These are phyloP conservation scores for Agrilus planipennis DNA, from an alignment of 1,140 invertebrate genomes.

Conservation along the genomic window DNA sequence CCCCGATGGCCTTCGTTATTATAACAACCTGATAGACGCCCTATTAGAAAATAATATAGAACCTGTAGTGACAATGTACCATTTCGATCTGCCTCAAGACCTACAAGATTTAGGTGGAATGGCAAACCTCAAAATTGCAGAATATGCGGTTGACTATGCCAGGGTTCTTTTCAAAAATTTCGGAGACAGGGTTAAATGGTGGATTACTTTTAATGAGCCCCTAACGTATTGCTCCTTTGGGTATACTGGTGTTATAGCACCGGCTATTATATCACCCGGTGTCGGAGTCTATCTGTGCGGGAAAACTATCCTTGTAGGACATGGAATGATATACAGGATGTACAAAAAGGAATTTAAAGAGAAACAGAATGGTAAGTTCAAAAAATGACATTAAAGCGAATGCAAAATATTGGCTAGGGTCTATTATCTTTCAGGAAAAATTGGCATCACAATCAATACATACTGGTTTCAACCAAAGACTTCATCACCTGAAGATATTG, in stretches of 20 bases:
- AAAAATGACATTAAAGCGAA: too few relatives aligned
- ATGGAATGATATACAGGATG: too few relatives aligned
- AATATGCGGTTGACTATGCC: conserved; percentile 28
- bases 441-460: background rate
- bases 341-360: too few relatives aligned
- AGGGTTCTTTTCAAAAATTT: conserved; percentile 12
- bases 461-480: background rate
- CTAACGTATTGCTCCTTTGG: too few relatives aligned
- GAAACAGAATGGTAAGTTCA: too few relatives aligned
- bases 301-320: too few relatives aligned
- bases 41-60: conserved; percentile 43
- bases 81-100: conserved; percentile 22
- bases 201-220: too few relatives aligned
- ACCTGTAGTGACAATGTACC: conserved; percentile 41
- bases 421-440: conserved; percentile 1
- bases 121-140: conserved; percentile 21
- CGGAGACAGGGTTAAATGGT: conserved; percentile 31
- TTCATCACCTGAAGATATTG: background rate
- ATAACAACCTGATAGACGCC: conserved; percentile 42
- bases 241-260: too few relatives aligned
- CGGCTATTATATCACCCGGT: too few relatives aligned
- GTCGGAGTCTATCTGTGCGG: too few relatives aligned
- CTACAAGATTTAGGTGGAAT: conserved; percentile 28
- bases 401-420: too few relatives aligned
- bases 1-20: conserved; percentile 39